These are phyloP conservation scores for Eira barbara DNA, from an alignment of 2,113 vertebrate genomes.

Conservation along the genomic window DNA sequence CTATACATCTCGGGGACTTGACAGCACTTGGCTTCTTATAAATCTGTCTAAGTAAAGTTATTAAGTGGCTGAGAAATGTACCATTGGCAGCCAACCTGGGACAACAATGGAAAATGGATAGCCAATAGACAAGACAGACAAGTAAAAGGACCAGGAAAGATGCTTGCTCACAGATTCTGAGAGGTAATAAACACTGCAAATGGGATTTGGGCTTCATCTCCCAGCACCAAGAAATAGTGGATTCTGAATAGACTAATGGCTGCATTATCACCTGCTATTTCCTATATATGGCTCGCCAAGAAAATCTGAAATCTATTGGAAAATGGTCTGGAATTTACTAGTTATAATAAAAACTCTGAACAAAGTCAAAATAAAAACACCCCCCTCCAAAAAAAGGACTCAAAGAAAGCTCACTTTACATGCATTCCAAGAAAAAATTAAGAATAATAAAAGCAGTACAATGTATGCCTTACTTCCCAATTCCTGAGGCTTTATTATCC, in stretches of 20 bases:
- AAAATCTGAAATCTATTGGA: neutral
- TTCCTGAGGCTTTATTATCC: neutral
- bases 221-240: slow-evolving; percentile 49
- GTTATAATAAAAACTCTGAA: neutral
- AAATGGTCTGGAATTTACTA: neutral
- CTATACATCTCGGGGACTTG: slow-evolving; percentile 70
- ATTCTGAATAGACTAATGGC: slow-evolving; percentile 37
- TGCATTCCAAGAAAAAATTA: neutral
- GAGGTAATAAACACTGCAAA: slow-evolving; percentile 68
- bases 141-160: slow-evolving; percentile 60
- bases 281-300: neutral
- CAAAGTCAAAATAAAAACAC: slow-evolving; percentile 27
- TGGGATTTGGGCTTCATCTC: slow-evolving; percentile 56
- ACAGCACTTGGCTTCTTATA: slow-evolving; percentile 66
- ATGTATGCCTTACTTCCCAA: neutral
- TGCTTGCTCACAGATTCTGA: slow-evolving; percentile 66
- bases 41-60: slow-evolving; percentile 76
- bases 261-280: slow-evolving; percentile 48
- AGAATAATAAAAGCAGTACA: neutral
- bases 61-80: slow-evolving; percentile 73
- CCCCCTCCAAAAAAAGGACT: neutral
- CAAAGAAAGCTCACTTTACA: neutral
- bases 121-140: slow-evolving; percentile 68
- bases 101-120: slow-evolving; percentile 75
- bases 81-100: slow-evolving; percentile 64